Evolutionary conservation across 2,888 invertebrate species (phyloP).

Genomic region (Slavum lentiscoides): DNA sequence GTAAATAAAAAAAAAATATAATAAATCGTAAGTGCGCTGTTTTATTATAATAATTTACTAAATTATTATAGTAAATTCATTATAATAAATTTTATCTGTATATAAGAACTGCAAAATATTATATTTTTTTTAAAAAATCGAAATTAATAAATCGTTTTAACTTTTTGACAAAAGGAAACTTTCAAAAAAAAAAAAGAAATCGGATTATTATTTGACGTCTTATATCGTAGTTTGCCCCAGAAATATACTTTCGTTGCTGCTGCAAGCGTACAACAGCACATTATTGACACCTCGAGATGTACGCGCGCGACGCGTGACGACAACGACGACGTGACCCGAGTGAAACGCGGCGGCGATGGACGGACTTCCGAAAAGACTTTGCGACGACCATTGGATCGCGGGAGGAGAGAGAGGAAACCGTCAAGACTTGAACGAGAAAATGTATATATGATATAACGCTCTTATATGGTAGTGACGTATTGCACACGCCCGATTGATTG

Average conservation of each 20-base stretch:
- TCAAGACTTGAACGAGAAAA: constrained; percentile 13
- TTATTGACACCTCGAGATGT: constrained; percentile 43
- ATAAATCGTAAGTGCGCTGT: too few species aligned
- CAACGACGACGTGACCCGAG: constrained; percentile 42
- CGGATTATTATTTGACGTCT: not conserved
- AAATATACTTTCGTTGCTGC: constrained; percentile 26
- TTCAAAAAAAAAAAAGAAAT: constrained; percentile 19
- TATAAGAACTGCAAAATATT: too few species aligned
- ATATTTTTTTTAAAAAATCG: too few species aligned
- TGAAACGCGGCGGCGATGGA: constrained; percentile 16
- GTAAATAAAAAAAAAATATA: too few species aligned
- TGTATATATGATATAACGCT: not conserved
- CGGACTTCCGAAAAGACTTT: constrained; percentile 36
- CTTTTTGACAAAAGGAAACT: constrained; percentile 20
- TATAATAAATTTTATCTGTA: too few species aligned
- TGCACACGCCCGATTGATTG: constrained; percentile 29
- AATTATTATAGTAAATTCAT: too few species aligned
- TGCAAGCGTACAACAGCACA: too few species aligned
- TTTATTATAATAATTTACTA: too few species aligned
- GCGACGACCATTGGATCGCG: not conserved
- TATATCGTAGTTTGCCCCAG: constrained; percentile 11
- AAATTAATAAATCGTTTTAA: not conserved
- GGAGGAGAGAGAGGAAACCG: not conserved
- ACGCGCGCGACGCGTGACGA: not conserved
- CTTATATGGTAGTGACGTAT: constrained; percentile 26